These are phyloP conservation scores for Hydractinia symbiolongicarpus DNA, from an alignment of 30 jellyfish, hydroid and myxozoan genomes.

Conservation along the genomic window DNA sequence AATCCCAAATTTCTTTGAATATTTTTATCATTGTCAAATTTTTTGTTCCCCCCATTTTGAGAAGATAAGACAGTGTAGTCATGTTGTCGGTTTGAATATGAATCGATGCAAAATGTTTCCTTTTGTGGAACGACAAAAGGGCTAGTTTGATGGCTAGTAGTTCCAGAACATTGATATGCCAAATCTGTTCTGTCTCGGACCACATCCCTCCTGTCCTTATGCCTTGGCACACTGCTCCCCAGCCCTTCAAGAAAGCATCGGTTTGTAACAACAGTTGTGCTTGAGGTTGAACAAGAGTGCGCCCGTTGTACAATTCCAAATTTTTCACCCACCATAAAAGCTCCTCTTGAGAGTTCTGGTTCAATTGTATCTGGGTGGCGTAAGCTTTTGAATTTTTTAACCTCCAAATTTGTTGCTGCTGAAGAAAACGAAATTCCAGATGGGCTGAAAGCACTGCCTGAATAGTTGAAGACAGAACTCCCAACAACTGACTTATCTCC, in stretches of 20 bases:
- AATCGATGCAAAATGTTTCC: background rate
- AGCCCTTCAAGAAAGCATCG: background rate
- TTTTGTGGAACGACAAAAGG: background rate
- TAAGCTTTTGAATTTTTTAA: background rate
- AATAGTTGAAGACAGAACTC: background rate
- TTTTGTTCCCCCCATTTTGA: too few relatives aligned
- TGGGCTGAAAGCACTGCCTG: slow-evolving; percentile 5
- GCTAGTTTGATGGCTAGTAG: slow-evolving; percentile 10
- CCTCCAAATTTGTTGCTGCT: background rate
- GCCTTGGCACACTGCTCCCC: slow-evolving; percentile 6
- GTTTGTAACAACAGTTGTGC: slow-evolving; percentile 1
- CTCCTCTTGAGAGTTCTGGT: background rate
- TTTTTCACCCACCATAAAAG: background rate
- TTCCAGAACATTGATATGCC: background rate
- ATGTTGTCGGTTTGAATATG: background rate
- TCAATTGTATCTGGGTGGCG: background rate
- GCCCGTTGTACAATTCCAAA: background rate
- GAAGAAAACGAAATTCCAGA: background rate
- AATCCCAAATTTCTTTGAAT: background rate
- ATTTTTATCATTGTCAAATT: too few relatives aligned
- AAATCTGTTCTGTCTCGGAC: slow-evolving; percentile 1
- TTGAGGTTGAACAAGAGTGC: slow-evolving; percentile 1
- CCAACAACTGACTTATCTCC: background rate
- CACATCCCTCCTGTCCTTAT: slow-evolving; percentile 1
- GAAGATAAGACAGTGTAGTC: background rate